A percentile compares a stretch with the other conserved stretches of the same genome.
phyloP scores from a whole-genome alignment of 2,888 invertebrate genomes.

The Stenodera caucasica region DNA sequence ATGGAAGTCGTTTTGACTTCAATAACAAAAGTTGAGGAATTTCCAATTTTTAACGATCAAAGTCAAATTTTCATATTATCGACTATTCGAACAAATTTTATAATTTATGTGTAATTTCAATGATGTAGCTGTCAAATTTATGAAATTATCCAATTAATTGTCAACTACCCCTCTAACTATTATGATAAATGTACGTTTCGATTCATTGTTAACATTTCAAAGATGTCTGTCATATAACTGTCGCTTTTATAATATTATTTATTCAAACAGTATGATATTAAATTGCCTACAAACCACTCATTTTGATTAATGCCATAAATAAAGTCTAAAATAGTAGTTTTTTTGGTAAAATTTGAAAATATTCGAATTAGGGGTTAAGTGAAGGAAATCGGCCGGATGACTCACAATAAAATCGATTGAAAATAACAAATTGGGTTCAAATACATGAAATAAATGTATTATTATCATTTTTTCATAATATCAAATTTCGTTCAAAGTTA shows the following conservation, averaged over 20 bases:
- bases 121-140: too few relatives aligned
- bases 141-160: neutral
- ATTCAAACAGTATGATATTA: constrained; percentile 26
- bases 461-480: constrained; percentile 14
- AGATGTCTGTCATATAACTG: constrained; percentile 19
- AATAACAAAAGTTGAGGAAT: too few relatives aligned
- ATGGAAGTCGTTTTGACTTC: too few relatives aligned
- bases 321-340: too few relatives aligned
- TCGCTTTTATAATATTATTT: constrained; percentile 28
- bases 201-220: neutral
- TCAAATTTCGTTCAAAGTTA: constrained; percentile 14
- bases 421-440: neutral
- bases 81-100: too few relatives aligned
- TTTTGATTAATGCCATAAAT: constrained; percentile 34
- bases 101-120: too few relatives aligned
- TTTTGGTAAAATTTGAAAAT: too few relatives aligned
- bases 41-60: too few relatives aligned
- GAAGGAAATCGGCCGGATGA: too few relatives aligned
- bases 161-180: neutral
- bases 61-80: too few relatives aligned
- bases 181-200: neutral
- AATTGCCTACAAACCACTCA: constrained; percentile 32
- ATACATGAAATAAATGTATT: constrained; percentile 20
- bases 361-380: too few relatives aligned
- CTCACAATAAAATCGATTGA: too few relatives aligned